Conservation (phyloP, 2,888 invertebrate genomes). For the Chrysodeixis includens region DNA sequence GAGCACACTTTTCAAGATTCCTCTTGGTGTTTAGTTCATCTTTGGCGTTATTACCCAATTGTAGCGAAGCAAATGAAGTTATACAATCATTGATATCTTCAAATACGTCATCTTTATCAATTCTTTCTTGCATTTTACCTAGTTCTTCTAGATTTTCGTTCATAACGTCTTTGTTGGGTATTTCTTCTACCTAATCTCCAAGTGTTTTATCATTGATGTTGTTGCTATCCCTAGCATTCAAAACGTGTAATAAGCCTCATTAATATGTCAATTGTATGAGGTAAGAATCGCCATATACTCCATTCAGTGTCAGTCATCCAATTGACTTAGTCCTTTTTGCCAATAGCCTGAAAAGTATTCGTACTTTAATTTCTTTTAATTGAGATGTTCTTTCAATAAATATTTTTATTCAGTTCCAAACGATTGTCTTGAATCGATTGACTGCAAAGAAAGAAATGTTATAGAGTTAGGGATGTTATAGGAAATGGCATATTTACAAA, state of each 20-base stretch:
- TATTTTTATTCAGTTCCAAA: slow-evolving; percentile 56
- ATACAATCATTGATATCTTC: neutral
- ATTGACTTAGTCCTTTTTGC: slow-evolving; percentile 82
- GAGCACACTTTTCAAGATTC: slow-evolving; percentile 3
- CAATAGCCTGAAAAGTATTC: slow-evolving; percentile 82
- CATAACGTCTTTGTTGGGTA: neutral
- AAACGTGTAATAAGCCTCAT: slow-evolving; percentile 59
- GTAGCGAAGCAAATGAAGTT: slow-evolving; percentile 4
- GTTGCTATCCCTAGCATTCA: slow-evolving; percentile 25
- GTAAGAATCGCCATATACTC: slow-evolving; percentile 66
- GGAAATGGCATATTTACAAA: slow-evolving; percentile 15
- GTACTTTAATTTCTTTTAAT: slow-evolving; percentile 72
- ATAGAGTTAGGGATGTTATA: slow-evolving; percentile 43
- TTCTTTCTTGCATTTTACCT: neutral
- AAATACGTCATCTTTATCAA: slow-evolving; percentile 13
- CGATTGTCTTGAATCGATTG: slow-evolving; percentile 60
- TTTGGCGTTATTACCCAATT: slow-evolving; percentile 6
- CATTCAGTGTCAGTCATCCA: slow-evolving; percentile 72
- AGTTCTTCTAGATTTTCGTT: neutral
- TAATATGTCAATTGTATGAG: slow-evolving; percentile 62
- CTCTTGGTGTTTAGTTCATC: neutral
- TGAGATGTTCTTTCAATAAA: slow-evolving; percentile 37
- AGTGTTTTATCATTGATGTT: slow-evolving; percentile 10
- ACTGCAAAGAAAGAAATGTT: slow-evolving; percentile 55
- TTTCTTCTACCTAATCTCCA: slow-evolving; percentile 11